These are phyloP conservation scores for Rhingia campestris DNA, from an alignment of 2,888 invertebrate species.

Conservation along the genomic window DNA sequence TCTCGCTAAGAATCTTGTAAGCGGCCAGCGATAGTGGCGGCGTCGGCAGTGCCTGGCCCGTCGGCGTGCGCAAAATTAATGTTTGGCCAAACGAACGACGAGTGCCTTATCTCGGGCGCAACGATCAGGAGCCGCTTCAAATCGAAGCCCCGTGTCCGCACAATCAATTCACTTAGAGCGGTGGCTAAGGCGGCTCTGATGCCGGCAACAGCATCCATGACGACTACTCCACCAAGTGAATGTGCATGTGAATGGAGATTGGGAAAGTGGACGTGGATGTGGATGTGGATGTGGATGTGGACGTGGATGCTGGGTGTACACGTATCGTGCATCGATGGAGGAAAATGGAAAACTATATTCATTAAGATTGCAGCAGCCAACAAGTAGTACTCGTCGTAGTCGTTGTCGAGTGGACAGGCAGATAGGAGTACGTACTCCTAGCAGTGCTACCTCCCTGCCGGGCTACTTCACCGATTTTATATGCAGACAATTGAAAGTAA, in stretches of 20 bases:
- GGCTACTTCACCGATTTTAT: slow-evolving; percentile 57
- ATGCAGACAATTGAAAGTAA: slow-evolving; percentile 74
- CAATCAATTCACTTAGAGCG: slow-evolving; percentile 70
- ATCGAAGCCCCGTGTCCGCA: slow-evolving; percentile 71
- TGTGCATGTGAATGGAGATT: background rate
- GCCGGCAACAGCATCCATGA: background rate
- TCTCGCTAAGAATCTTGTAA: slow-evolving; percentile 56
- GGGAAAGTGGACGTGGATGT: background rate
- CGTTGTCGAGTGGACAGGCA: slow-evolving; percentile 58
- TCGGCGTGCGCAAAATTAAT: slow-evolving; percentile 64
- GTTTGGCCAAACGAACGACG: slow-evolving; percentile 59
- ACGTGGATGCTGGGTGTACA: slow-evolving; percentile 13
- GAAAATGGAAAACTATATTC: slow-evolving; percentile 71
- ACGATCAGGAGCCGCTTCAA: slow-evolving; percentile 72
- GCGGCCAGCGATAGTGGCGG: slow-evolving; percentile 9
- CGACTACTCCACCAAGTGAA: background rate
- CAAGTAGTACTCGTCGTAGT: slow-evolving; percentile 35
- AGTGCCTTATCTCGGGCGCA: slow-evolving; percentile 64
- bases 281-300: slow-evolving; percentile 6
- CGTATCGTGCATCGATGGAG: slow-evolving; percentile 43
- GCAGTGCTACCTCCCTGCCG: slow-evolving; percentile 3
- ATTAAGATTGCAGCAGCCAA: slow-evolving; percentile 61
- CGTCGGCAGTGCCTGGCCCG: slow-evolving; percentile 1
- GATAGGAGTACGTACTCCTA: background rate
- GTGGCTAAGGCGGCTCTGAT: background rate